A percentile compares a stretch with the other conserved stretches of the same genome.
These are phyloP conservation scores for Hetaerina americana DNA, from an alignment of 1,140 invertebrate species.

Conservation along the genomic window DNA sequence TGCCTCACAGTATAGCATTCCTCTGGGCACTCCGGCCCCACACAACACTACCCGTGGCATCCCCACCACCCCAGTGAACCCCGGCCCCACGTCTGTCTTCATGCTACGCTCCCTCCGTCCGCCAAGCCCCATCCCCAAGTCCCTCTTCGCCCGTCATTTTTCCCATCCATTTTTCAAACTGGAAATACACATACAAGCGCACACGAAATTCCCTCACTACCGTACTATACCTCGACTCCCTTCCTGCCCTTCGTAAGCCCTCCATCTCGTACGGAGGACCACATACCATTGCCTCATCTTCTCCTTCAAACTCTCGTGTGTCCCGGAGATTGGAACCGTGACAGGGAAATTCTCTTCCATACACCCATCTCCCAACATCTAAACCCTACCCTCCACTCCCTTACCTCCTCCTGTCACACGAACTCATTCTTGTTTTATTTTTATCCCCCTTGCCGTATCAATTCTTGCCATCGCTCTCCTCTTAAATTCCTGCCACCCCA, in stretches of 20 bases:
- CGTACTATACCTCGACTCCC: no score
- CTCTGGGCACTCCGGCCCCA: no score
- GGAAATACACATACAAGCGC: no score
- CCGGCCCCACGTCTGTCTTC: background rate
- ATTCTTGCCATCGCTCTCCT: background rate
- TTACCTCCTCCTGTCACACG: background rate
- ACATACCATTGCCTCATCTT: background rate
- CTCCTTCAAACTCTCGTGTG: background rate
- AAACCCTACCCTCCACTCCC: background rate
- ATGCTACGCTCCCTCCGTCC: background rate
- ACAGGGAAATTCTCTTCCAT: background rate
- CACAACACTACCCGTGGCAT: no score
- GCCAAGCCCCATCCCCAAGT: background rate
- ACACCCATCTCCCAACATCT: background rate
- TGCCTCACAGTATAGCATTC: no score
- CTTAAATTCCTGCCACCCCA: no score
- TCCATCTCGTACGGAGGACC: no score
- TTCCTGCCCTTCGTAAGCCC: no score
- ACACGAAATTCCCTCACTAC: no score
- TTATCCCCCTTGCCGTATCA: background rate
- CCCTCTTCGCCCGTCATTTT: background rate
- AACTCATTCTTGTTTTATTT: background rate
- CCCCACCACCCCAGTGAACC: background rate
- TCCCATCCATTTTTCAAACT: background rate
- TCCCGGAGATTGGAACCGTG: background rate